Percentiles rank a stretch among this genome's conserved stretches.
Conservation (phyloP, 2,113 vertebrate genomes). For the Sarotherodon lohbergeri region DNA sequence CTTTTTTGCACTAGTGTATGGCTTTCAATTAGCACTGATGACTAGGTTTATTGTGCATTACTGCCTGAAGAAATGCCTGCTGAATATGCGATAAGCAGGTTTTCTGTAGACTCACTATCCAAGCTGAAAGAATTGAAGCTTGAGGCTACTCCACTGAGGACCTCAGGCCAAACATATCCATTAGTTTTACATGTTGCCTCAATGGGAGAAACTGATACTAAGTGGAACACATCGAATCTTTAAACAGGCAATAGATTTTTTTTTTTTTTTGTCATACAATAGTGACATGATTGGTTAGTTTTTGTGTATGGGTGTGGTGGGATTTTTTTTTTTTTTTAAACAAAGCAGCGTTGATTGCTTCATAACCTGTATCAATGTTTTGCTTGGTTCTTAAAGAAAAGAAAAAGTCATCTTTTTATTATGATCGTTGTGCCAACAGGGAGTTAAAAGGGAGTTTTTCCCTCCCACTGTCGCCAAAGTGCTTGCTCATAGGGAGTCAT, state of each 20-base stretch:
- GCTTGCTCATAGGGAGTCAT: not conserved
- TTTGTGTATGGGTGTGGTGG: not conserved
- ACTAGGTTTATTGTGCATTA: not conserved
- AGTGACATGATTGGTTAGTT: not conserved
- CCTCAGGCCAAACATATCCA: not conserved
- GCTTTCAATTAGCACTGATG: not conserved
- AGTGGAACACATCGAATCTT: not conserved
- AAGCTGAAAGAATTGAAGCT: not conserved
- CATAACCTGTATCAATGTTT: not conserved
- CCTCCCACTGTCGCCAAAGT: not conserved
- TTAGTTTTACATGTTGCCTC: not conserved
- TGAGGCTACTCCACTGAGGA: not conserved
- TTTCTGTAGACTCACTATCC: not conserved
- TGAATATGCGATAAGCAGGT: not conserved
- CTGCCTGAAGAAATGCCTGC: not conserved
- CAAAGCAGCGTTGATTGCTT: not conserved
- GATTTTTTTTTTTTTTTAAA: fast-evolving
- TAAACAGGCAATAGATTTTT: not conserved
- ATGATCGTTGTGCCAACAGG: not conserved
- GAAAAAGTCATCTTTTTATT: not conserved
- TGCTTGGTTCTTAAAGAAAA: not conserved
- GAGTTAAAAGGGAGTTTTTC: not conserved
- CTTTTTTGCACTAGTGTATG: not conserved
- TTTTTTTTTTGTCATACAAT: not conserved
- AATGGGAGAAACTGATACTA: not conserved